Percentiles rank a stretch among this genome's conserved stretches.
phyloP scores from a whole-genome alignment of 2,888 invertebrate species.

The Protonemura montana region DNA sequence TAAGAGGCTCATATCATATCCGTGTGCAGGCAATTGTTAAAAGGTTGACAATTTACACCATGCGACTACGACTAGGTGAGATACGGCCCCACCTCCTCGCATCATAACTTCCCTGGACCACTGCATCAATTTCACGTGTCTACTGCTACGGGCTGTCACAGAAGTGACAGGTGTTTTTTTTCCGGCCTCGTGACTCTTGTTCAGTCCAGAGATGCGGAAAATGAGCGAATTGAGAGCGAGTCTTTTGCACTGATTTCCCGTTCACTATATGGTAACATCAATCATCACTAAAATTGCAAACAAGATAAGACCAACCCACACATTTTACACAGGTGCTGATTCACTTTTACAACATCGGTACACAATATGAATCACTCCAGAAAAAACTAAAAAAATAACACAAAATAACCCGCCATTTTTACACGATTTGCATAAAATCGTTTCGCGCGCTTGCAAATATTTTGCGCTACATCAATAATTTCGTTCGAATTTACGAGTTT shows the following conservation, averaged over 20 bases:
- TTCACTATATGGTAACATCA: neutral
- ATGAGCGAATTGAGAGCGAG: too few relatives aligned
- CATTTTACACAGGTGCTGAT: neutral
- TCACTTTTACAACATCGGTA: neutral
- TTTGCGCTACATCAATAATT: neutral
- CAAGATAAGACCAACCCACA: neutral
- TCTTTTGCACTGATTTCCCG: too few relatives aligned
- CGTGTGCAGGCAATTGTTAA: neutral
- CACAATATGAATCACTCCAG: neutral
- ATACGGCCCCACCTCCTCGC: too few relatives aligned
- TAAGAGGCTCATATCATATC: constrained; percentile 12
- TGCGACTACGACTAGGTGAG: neutral
- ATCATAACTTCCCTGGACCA: too few relatives aligned
- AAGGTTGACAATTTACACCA: neutral
- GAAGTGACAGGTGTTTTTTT: too few relatives aligned
- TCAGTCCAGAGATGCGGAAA: too few relatives aligned
- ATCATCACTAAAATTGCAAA: neutral
- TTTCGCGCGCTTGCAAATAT: neutral
- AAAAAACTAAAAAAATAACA: neutral
- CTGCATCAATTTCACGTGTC: neutral
- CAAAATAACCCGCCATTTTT: neutral
- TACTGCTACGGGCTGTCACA: too few relatives aligned
- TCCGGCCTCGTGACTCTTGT: too few relatives aligned
- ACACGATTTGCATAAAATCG: neutral
- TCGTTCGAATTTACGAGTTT: neutral